Conservation (phyloP, 1,140 invertebrate species). For the Arion vulgaris region DNA sequence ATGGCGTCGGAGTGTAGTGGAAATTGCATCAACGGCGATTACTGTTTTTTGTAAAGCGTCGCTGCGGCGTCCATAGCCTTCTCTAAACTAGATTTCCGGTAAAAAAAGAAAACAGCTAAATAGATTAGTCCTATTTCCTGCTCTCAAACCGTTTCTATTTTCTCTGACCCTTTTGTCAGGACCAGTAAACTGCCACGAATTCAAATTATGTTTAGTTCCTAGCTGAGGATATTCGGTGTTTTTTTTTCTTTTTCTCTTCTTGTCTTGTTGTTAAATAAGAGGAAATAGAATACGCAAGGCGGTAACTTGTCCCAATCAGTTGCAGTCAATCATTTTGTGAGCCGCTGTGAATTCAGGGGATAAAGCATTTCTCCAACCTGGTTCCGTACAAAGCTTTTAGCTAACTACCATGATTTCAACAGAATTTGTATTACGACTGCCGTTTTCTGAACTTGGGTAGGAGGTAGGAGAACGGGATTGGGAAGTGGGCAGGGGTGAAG, state of each 20-base stretch:
- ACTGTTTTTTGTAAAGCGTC: not conserved
- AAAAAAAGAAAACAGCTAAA: not conserved
- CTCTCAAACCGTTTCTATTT: slow-evolving; percentile 24
- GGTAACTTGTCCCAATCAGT: not conserved
- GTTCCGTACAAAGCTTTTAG: not conserved
- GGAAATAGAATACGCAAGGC: not conserved
- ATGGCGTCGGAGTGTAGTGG: slow-evolving; percentile 21
- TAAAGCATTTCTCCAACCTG: not conserved
- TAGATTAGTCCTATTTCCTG: slow-evolving; percentile 22
- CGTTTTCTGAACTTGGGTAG: not conserved
- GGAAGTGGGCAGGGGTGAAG: no score
- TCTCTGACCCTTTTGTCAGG: slow-evolving; percentile 22
- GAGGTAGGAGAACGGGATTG: no score
- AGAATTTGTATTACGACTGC: not conserved
- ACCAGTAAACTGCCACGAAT: not conserved
- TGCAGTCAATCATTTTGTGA: no score
- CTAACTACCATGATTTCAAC: not conserved
- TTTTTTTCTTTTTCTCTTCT: not conserved
- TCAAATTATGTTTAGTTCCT: slow-evolving; percentile 24
- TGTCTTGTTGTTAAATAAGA: no score
- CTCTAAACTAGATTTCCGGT: slow-evolving; percentile 1
- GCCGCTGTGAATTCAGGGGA: no score
- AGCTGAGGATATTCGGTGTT: slow-evolving; percentile 7
- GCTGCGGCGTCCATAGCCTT: not conserved
- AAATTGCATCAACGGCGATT: slow-evolving; percentile 25